Evolutionary conservation across 2,113 vertebrate species (phyloP), one percentile per base, ranked within the genome.

Genomic region (Antechinus flavipes): DNA sequence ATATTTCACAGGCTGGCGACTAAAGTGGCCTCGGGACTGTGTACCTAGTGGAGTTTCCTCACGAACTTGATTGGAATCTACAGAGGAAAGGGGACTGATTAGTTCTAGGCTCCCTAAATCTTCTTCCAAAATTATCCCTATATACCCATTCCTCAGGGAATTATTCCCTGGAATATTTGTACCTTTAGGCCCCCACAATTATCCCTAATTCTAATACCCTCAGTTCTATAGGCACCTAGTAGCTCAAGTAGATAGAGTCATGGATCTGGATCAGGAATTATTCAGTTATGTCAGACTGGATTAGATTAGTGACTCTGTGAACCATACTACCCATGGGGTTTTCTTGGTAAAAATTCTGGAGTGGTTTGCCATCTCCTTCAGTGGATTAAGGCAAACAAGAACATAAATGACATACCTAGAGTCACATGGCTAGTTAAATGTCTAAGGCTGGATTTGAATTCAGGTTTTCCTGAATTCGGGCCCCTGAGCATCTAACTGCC

Each of bases 1-100:
- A 76, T 99, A 99, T 96, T 99, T 99, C 47, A 99, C 98, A 0
- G 99, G 99, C 96, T 99, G 99, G 46, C 99, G 99, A 98, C 98
- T 99, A 98, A 99, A 99, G 95, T 98, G 98, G 92, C 98, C 97
- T 5, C 98, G 97, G 50, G 98, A 97, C 54, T 99, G 99, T 12
- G 98, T 95, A n/a, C 96, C 98, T 12, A 97, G 90, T 11, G 94
- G 90, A 0, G 84, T 53, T 24, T 98, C 98, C 93, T 98, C 97
- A 0, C 91, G 93, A 7, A 93, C 97, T 0, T 94, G 56, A 12
- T 68, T 95, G 12, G 96, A 56, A 52, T 46, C 96, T 96, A 0
- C 84, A 68, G 0, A 58, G 92, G 30, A 84, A 42, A 84, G 61
- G 89, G 0, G 50, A 61, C 97, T 96, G 93, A n/a, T 50, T 68